phyloP scores from a whole-genome alignment of 2,113 vertebrate species.

The Caranx ignobilis region DNA sequence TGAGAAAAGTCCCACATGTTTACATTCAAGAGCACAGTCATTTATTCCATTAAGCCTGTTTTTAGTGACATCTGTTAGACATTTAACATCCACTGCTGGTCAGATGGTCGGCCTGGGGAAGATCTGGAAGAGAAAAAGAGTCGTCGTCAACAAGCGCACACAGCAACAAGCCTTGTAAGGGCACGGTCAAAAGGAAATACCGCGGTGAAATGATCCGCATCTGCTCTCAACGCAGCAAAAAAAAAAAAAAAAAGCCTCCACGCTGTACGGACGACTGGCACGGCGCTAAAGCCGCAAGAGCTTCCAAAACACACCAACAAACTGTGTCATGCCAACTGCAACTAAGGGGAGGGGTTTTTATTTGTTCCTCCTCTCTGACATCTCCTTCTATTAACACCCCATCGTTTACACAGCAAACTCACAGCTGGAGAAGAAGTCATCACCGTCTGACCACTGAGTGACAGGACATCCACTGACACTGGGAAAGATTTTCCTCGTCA shows the following conservation, averaged over 20 bases:
- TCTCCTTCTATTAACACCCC: background rate
- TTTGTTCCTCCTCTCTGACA: background rate
- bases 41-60: constrained; percentile 46
- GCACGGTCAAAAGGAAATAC: constrained; percentile 2
- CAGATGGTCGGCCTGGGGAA: constrained; percentile 32
- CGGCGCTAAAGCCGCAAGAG: background rate
- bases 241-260: background rate
- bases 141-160: constrained; percentile 29
- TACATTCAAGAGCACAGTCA: constrained; percentile 44
- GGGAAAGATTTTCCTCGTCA: constrained; percentile 23
- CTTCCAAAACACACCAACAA: constrained; percentile 10
- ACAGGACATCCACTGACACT: constrained; percentile 39
- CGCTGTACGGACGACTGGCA: background rate
- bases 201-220: constrained; percentile 27
- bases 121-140: constrained; percentile 66
- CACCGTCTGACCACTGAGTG: constrained; percentile 30
- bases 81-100: constrained; percentile 50
- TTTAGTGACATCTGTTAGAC: constrained; percentile 53
- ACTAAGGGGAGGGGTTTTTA: background rate
- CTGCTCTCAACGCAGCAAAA: background rate
- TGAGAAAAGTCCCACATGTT: constrained; percentile 48
- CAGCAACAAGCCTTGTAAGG: background rate
- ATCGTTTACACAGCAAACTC: constrained; percentile 5
- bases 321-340: background rate
- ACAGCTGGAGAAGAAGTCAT: constrained; percentile 35